Percentiles rank a stretch among this genome's conserved stretches.
These are phyloP conservation scores for Lasius platythorax DNA, from an alignment of 2,888 invertebrate genomes.

Conservation along the genomic window DNA sequence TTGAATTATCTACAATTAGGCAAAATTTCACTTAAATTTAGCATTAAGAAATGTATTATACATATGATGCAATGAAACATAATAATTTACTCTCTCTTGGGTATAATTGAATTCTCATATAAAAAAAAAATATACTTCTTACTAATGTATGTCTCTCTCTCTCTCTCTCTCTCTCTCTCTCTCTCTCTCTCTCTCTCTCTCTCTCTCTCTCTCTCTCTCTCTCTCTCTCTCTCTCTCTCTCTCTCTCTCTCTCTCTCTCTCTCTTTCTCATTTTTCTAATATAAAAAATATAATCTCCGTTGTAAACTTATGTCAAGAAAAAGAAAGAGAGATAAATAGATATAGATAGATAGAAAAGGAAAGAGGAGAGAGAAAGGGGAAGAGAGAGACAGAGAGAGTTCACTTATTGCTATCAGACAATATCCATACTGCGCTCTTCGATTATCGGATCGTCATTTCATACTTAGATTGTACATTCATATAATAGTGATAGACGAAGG, in stretches of 20 bases:
- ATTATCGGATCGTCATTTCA: background rate
- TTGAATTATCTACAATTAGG: background rate
- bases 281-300: background rate
- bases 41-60: background rate
- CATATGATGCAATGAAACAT: background rate
- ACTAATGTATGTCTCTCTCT: background rate
- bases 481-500: constrained; percentile 2
- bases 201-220: too few species aligned
- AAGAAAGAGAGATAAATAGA: background rate
- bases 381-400: background rate
- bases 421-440: background rate
- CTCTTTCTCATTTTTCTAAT: background rate
- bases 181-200: too few species aligned
- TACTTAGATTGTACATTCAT: background rate
- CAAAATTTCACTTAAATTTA: background rate
- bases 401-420: background rate
- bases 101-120: constrained; percentile 7
- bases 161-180: background rate
- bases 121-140: background rate
- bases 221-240: too few species aligned
- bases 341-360: background rate
- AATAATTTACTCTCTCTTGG: background rate
- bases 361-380: background rate
- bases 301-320: background rate
- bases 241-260: too few species aligned